Base-by-base conservation (phyloP, 1,140 invertebrate genomes). In the Drosophila mauritiana region DNA sequence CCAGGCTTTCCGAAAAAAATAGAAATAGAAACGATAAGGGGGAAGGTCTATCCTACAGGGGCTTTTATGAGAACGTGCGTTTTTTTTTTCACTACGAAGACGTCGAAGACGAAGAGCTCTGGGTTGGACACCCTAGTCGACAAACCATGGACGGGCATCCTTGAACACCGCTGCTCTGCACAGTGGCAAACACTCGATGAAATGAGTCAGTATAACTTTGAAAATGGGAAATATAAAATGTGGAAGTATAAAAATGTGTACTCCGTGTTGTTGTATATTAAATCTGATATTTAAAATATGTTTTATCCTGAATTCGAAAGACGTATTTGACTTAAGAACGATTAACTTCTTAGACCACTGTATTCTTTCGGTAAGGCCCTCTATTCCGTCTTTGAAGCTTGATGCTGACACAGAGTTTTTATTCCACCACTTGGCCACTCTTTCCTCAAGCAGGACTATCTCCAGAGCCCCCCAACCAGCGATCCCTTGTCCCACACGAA, bases 41-140 rank as follows among this genome's bases (percentile, higher is more conserved):
- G 75, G 49, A 58, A 48, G 49, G 52, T 48, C 80, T 79, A 69
- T 88, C 68, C 79, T 69, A 59, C 65, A 72, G 79, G 75, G 62
- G 74, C 78, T 86, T 83, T 78, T 88, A 88, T 69, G 73, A 58
- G 75, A 83, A 88, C 77, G 80, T 86, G 79, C 79, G 74, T 79
- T 82, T 76, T 73, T 69, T 83, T 77, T 89, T 79, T 51, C 65
- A 70, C 56, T 59, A 45, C 62, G 36, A 88, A 79, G 79, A 69
- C 70, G 64, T 73, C 64, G 55, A 65, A 67, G 61, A 25, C 45
- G 51, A 22, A 68, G 61, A 36, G 31, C 64, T 56, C 67, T 70
- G 15, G 31, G 64, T 53, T 59, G 77, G 70, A 56, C 49, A 40
- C 45, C 27, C 46, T 20, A 39, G 65, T 39, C 65, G 39, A 15